These are phyloP conservation scores for Semaprochilodus insignis DNA, from an alignment of 2,797 vertebrate species.

Conservation along the genomic window DNA sequence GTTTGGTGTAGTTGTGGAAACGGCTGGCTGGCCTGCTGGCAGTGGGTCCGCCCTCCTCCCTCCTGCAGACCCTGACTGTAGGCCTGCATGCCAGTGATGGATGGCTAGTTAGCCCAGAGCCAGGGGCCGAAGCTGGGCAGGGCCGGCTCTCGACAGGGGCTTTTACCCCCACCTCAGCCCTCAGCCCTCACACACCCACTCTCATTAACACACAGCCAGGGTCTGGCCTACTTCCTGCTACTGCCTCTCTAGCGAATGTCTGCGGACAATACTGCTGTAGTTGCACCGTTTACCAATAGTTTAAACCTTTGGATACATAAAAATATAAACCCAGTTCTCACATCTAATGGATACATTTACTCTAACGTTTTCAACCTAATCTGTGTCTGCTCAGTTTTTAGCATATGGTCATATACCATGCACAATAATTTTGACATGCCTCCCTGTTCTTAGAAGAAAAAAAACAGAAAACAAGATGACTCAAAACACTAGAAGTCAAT, in stretches of 20 bases:
- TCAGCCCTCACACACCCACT: constrained; percentile 43
- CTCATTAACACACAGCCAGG: constrained; percentile 59
- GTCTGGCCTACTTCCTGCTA: constrained; percentile 49
- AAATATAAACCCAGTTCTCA: not conserved
- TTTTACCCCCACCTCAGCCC: constrained; percentile 44
- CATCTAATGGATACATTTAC: not conserved
- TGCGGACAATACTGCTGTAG: constrained; percentile 21
- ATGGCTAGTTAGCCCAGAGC: constrained; percentile 69
- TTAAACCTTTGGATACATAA: not conserved
- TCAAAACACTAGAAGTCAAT: not conserved
- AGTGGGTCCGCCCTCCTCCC: constrained; percentile 41
- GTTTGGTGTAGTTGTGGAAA: constrained; percentile 51
- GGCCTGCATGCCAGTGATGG: constrained; percentile 69
- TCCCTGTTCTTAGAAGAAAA: not conserved
- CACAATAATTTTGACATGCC: too few relatives aligned
- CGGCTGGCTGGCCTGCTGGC: constrained; percentile 48
- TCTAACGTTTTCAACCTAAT: not conserved
- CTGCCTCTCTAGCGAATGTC: constrained; percentile 37
- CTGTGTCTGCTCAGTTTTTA: not conserved
- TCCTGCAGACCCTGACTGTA: constrained; percentile 65
- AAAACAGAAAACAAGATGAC: not conserved
- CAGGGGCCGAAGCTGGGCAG: constrained; percentile 52
- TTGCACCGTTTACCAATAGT: not conserved
- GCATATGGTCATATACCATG: too few relatives aligned
- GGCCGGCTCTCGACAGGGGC: constrained; percentile 53